These are phyloP conservation scores for Watsonalla cultraria DNA, from an alignment of 2,888 invertebrate species.

Conservation along the genomic window DNA sequence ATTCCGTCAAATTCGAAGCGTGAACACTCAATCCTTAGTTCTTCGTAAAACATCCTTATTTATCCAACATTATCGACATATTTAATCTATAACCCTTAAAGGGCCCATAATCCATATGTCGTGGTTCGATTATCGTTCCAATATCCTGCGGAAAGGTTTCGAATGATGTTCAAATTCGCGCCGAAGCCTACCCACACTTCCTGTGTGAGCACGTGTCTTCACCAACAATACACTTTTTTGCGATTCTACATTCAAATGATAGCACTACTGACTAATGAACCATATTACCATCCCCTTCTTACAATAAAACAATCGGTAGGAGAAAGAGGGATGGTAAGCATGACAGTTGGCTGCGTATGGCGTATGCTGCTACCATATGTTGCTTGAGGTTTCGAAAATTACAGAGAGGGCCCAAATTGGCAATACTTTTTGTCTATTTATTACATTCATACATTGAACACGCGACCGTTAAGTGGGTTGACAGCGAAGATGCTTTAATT, in stretches of 20 bases:
- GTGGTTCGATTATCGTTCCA: slow-evolving; percentile 56
- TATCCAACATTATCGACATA: slow-evolving; percentile 1
- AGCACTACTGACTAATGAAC: slow-evolving; percentile 72
- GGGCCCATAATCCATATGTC: slow-evolving; percentile 62
- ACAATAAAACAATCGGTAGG: slow-evolving; percentile 12
- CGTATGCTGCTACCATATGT: slow-evolving; percentile 75
- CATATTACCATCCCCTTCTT: slow-evolving; percentile 42
- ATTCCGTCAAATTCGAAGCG: background rate
- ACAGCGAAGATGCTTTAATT: background rate
- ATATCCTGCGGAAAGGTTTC: slow-evolving; percentile 66
- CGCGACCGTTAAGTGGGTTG: slow-evolving; percentile 13
- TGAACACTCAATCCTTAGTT: background rate
- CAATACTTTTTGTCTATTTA: slow-evolving; percentile 63
- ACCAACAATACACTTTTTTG: slow-evolving; percentile 70
- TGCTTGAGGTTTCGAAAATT: slow-evolving; percentile 76
- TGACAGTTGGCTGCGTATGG: slow-evolving; percentile 71
- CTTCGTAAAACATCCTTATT: background rate
- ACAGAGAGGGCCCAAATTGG: slow-evolving; percentile 58
- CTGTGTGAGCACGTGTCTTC: slow-evolving; percentile 58
- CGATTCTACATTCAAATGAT: slow-evolving; percentile 69
- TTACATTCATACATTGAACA: slow-evolving; percentile 38
- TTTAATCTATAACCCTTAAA: slow-evolving; percentile 21
- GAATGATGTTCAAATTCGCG: slow-evolving; percentile 66
- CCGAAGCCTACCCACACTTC: slow-evolving; percentile 69
- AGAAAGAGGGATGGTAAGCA: slow-evolving; percentile 40